These are phyloP conservation scores for Cathartes aura DNA, from an alignment of 2,113 vertebrate species.

Conservation along the genomic window DNA sequence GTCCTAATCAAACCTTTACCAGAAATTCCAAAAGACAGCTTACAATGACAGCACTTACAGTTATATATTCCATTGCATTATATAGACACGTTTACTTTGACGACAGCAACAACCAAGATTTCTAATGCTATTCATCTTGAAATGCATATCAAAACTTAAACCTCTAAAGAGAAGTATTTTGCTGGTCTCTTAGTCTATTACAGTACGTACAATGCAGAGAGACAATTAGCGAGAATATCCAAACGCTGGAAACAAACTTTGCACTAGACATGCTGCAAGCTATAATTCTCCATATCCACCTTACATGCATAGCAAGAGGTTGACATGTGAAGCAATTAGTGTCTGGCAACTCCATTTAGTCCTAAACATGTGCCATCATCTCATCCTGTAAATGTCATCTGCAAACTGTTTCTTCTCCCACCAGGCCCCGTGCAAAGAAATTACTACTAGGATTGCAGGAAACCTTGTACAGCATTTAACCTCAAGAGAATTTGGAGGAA, in stretches of 20 bases:
- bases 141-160: not conserved
- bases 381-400: not conserved
- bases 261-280: not conserved
- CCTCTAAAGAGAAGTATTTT: not conserved
- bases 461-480: not conserved
- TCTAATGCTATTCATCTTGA: not conserved
- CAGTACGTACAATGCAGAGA: not conserved
- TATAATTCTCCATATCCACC: not conserved
- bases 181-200: not conserved
- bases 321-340: not conserved
- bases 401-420: not conserved
- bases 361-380: not conserved
- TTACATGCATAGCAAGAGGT: not conserved
- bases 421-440: not conserved
- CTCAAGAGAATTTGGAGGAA: not conserved
- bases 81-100: not conserved
- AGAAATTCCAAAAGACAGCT: conserved; percentile 28
- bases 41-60: not conserved
- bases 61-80: not conserved
- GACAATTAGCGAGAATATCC: not conserved
- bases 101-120: not conserved
- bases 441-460: not conserved
- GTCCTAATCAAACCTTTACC: conserved; percentile 5
- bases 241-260: not conserved
- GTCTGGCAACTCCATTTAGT: not conserved